Conservation (phyloP, 1,140 invertebrate species). For the Drosophila mauritiana region DNA sequence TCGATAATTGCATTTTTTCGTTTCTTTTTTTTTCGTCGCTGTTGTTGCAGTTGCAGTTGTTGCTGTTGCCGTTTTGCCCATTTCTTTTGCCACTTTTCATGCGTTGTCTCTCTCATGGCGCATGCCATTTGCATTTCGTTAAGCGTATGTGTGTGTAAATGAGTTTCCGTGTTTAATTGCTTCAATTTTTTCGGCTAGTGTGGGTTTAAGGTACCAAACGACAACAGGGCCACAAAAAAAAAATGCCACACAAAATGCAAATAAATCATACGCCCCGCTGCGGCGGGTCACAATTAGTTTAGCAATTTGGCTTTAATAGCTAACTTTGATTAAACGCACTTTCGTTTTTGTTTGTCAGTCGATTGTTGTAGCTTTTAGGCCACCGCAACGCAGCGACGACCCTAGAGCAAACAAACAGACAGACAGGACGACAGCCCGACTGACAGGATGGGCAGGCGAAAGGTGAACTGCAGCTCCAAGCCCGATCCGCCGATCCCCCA, state of each 20-base stretch:
- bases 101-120: constrained; percentile 74
- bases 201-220: constrained; percentile 9
- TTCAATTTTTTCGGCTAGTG: constrained; percentile 35
- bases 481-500: constrained; percentile 2
- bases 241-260: constrained; percentile 40
- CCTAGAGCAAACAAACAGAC: constrained; percentile 63
- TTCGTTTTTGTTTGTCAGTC: constrained; percentile 64
- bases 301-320: constrained; percentile 60
- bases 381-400: constrained; percentile 65
- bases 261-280: constrained; percentile 71
- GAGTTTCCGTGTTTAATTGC: constrained; percentile 78
- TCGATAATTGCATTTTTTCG: constrained; percentile 80
- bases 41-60: constrained; percentile 1
- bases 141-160: constrained; percentile 56
- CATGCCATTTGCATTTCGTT: constrained; percentile 70
- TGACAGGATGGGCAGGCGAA: constrained; percentile 50
- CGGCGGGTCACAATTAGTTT: constrained; percentile 55
- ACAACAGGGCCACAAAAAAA: not conserved
- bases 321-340: constrained; percentile 74
- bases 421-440: constrained; percentile 43
- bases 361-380: constrained; percentile 66
- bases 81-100: constrained; percentile 81
- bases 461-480: not conserved
- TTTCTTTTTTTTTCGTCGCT: constrained; percentile 21
- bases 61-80: constrained; percentile 45